phyloP scores from a whole-genome alignment of 2,113 vertebrate species.

The Toxostoma redivivum region DNA sequence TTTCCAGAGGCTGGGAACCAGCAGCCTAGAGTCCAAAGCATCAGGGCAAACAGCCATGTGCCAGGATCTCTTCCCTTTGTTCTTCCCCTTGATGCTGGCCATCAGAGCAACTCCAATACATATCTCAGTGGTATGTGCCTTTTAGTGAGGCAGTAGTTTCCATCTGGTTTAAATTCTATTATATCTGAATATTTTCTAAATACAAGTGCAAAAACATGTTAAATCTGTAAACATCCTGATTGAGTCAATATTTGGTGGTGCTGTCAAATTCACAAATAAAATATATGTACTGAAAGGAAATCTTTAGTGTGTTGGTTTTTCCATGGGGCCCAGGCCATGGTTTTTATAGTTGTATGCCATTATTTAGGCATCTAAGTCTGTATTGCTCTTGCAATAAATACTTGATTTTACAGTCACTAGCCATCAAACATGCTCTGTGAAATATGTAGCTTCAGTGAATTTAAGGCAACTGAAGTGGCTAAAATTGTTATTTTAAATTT shows the following conservation, averaged over 20 bases:
- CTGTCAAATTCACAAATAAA: not conserved
- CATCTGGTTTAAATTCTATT: not conserved
- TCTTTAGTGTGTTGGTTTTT: not conserved
- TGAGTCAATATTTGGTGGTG: not conserved
- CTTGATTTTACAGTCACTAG: not conserved
- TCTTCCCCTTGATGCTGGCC: not conserved
- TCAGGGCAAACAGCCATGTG: not conserved
- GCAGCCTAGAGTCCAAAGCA: not conserved
- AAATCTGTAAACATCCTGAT: not conserved
- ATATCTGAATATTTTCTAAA: not conserved
- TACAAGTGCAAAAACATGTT: not conserved
- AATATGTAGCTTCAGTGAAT: not conserved
- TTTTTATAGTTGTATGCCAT: not conserved
- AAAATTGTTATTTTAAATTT: not conserved
- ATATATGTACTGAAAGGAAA: not conserved
- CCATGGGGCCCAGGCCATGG: not conserved
- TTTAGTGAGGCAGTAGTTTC: not conserved
- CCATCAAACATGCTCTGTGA: not conserved
- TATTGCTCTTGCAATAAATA: not conserved
- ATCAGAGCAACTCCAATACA: rapidly evolving
- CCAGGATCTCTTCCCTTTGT: not conserved
- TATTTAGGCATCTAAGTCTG: not conserved
- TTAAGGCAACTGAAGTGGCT: not conserved
- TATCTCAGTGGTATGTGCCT: not conserved
- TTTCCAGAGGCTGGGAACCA: not conserved